phyloP scores from a whole-genome alignment of 2,888 invertebrate species.

The Chrysopilus asiliformis region DNA sequence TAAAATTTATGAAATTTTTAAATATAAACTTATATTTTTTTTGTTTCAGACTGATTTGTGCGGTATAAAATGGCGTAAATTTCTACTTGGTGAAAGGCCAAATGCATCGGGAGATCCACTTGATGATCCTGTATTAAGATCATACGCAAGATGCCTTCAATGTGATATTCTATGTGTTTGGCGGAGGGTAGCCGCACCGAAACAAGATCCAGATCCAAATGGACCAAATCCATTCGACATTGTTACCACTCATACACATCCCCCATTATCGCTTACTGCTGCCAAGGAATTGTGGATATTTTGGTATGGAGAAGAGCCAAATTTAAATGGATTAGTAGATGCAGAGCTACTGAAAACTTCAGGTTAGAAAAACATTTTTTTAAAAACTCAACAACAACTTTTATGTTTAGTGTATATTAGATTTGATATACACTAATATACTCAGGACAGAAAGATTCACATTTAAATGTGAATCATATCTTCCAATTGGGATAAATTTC shows the following conservation, averaged over 20 bases:
- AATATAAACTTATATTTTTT: constrained; percentile 13
- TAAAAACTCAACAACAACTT: too few species aligned
- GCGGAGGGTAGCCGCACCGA: constrained; percentile 68
- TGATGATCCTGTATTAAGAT: constrained; percentile 80
- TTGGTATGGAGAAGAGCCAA: constrained; percentile 98
- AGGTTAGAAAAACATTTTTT: too few species aligned
- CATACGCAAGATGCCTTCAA: constrained; percentile 81
- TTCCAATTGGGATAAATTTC: too few species aligned
- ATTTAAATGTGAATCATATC: too few species aligned
- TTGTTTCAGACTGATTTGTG: constrained; percentile 89
- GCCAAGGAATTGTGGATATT: constrained; percentile 99
- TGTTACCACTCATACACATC: constrained; percentile 43
- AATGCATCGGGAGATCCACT: constrained; percentile 50
- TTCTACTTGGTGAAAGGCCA: constrained; percentile 60
- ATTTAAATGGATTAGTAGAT: constrained; percentile 69
- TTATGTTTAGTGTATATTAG: too few species aligned
- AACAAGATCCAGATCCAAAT: constrained; percentile 37
- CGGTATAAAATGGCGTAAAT: constrained; percentile 98
- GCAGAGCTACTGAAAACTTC: constrained; percentile 71
- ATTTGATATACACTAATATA: too few species aligned
- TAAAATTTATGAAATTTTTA: not conserved
- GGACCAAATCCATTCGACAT: constrained; percentile 38
- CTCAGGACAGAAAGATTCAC: too few species aligned
- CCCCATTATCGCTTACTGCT: constrained; percentile 69
- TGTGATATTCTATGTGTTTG: constrained; percentile 96